Evolutionary conservation across 2,113 vertebrate genomes (phyloP).

Genomic region (Gavialis gangeticus): DNA sequence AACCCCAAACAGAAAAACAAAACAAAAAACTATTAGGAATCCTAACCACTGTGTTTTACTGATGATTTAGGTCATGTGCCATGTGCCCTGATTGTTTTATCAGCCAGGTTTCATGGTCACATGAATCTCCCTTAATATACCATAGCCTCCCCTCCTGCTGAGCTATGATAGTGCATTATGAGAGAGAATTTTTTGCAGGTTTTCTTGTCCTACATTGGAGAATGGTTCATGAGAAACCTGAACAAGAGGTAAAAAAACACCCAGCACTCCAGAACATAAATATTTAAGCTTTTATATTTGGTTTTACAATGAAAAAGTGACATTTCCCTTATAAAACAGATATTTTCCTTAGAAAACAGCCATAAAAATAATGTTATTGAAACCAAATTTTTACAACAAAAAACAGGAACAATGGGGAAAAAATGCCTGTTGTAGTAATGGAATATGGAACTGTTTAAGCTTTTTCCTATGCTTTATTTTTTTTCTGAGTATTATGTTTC

Average conservation of each 20-base stretch:
- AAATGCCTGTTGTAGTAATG: neutral
- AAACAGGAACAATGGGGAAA: neutral
- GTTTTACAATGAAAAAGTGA: too few relatives aligned
- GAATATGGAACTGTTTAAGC: neutral
- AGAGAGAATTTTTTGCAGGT: neutral
- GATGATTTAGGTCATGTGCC: neutral
- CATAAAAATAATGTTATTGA: neutral
- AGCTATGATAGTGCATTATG: neutral
- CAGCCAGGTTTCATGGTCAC: neutral
- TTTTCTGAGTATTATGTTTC: neutral
- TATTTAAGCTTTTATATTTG: too few relatives aligned
- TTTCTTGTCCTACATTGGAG: too few relatives aligned
- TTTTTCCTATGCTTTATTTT: conserved; percentile 20
- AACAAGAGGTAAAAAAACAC: neutral
- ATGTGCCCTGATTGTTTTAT: neutral
- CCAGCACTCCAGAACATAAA: too few relatives aligned
- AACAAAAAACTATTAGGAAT: neutral
- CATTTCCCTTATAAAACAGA: neutral
- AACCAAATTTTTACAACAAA: neutral
- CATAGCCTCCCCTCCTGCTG: neutral
- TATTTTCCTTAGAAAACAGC: neutral
- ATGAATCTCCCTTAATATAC: neutral
- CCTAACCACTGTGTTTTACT: neutral
- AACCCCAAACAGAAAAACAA: neutral
- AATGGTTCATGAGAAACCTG: neutral